phyloP scores from a whole-genome alignment of 2,888 invertebrate species.

The Pollenia griseotomentosa region DNA sequence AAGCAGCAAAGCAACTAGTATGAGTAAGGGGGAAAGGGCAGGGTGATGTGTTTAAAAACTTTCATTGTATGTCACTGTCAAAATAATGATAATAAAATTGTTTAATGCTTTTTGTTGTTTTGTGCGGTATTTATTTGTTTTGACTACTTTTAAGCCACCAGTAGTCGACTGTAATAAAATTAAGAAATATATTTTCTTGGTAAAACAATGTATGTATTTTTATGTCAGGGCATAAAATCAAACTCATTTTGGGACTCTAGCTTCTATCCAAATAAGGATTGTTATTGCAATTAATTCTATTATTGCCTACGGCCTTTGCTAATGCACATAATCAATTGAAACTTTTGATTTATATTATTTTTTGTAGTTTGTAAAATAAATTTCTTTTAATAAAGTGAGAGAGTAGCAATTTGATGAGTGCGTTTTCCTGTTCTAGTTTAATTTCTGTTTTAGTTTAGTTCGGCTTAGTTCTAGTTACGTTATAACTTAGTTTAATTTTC shows the following conservation, averaged over 20 bases:
- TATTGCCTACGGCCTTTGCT: neutral
- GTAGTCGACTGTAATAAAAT: conserved; percentile 22
- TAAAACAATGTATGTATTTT: neutral
- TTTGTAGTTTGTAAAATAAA: too few species aligned
- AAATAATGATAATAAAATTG: conserved; percentile 73
- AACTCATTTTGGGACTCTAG: neutral
- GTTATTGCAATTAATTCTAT: conserved; percentile 1
- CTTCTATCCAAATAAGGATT: neutral
- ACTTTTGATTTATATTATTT: too few species aligned
- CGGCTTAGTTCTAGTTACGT: too few species aligned
- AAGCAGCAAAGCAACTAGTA: neutral
- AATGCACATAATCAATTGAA: neutral
- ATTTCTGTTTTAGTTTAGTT: too few species aligned
- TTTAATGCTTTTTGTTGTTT: conserved; percentile 68
- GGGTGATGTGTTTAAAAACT: conserved; percentile 44
- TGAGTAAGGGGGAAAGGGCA: neutral
- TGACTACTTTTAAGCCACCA: conserved; percentile 41
- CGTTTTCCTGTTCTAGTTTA: too few species aligned
- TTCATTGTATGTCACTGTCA: conserved; percentile 73
- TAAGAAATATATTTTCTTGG: conserved; percentile 42
- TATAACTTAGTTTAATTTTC: too few species aligned
- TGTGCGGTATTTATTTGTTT: conserved; percentile 59
- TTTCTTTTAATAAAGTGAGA: too few species aligned
- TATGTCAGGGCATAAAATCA: neutral
- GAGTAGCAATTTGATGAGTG: too few species aligned